Evolutionary conservation across 2,113 vertebrate species (phyloP).

Genomic region (Tretioscincus oriximinensis): DNA sequence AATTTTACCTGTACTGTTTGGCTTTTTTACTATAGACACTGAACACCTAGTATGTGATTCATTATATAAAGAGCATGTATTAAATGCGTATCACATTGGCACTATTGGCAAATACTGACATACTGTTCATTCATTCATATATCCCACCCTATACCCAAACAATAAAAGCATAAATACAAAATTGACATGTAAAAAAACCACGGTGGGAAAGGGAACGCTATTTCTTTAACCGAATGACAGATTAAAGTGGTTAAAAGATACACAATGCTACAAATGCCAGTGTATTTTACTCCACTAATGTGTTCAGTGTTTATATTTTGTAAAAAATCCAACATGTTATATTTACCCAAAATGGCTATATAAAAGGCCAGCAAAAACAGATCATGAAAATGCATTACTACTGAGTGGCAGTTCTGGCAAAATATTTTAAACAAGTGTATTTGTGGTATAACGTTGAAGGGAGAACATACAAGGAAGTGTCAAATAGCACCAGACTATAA

Average conservation of each 20-base stretch:
- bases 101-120: constrained; percentile 4
- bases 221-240: too few relatives aligned
- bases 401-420: not conserved
- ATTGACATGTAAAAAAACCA: too few relatives aligned
- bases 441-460: not conserved
- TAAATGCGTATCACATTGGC: not conserved
- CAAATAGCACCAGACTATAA: too few relatives aligned
- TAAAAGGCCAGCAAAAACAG: not conserved
- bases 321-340: not conserved
- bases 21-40: not conserved
- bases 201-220: too few relatives aligned
- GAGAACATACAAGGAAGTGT: too few relatives aligned
- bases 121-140: too few relatives aligned
- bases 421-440: not conserved
- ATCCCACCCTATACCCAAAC: too few relatives aligned
- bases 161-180: too few relatives aligned
- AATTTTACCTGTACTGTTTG: constrained; percentile 1
- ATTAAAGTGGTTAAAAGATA: not conserved
- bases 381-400: not conserved
- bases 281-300: not conserved
- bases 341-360: not conserved
- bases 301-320: not conserved
- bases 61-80: not conserved
- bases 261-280: not conserved
- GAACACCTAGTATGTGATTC: not conserved